These are phyloP conservation scores for Xanthia icteritia DNA, from an alignment of 2,888 invertebrate species.

Conservation along the genomic window DNA sequence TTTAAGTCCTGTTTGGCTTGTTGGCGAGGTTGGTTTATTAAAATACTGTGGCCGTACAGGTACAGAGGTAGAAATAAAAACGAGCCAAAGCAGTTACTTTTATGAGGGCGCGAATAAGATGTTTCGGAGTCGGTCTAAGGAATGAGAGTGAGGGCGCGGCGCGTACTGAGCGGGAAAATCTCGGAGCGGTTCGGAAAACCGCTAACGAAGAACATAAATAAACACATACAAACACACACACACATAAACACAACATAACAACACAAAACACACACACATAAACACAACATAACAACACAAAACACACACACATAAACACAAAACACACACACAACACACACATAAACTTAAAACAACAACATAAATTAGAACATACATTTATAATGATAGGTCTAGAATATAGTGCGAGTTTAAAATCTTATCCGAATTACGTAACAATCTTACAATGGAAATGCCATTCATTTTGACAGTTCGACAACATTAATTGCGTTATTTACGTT, in stretches of 20 bases:
- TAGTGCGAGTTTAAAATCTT: neutral
- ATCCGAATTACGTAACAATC: neutral
- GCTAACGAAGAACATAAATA: neutral
- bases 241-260: too few relatives aligned
- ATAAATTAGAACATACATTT: too few relatives aligned
- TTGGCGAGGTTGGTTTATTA: slow-evolving; percentile 83
- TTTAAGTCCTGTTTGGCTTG: slow-evolving; percentile 73
- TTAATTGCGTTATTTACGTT: too few relatives aligned
- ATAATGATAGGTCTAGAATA: neutral
- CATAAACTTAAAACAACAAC: too few relatives aligned
- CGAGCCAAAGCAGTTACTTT: slow-evolving; percentile 90
- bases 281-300: too few relatives aligned
- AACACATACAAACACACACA: too few relatives aligned
- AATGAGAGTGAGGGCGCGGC: slow-evolving; percentile 79
- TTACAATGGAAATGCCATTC: neutral
- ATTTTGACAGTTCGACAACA: neutral
- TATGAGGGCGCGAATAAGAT: slow-evolving; percentile 91
- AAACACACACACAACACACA: too few relatives aligned
- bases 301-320: too few relatives aligned
- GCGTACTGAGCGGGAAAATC: slow-evolving; percentile 67
- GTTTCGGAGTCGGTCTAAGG: slow-evolving; percentile 89
- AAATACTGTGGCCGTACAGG: slow-evolving; percentile 90
- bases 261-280: too few relatives aligned
- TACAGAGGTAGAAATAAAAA: slow-evolving; percentile 90
- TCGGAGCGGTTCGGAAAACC: slow-evolving; percentile 13